Evolutionary conservation across 2,797 vertebrate species (phyloP).

Genomic region (Poecilia picta): DNA sequence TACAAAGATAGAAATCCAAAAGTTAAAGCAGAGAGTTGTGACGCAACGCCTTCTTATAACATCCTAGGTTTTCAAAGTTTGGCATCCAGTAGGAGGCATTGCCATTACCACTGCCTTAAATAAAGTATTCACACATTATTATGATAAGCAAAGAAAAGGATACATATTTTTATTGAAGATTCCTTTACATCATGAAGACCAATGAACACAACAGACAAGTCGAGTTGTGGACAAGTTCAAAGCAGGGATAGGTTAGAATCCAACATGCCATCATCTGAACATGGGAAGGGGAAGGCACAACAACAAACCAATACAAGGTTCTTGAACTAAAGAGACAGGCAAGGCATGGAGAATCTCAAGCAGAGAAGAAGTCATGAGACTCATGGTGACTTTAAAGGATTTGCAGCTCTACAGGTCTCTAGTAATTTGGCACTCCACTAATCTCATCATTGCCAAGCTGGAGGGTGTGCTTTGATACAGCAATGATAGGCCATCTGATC

Average conservation of each 20-base stretch:
- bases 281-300: neutral
- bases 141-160: conserved; percentile 2
- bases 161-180: conserved; percentile 12
- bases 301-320: neutral
- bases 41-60: neutral
- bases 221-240: neutral
- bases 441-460: neutral
- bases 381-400: neutral
- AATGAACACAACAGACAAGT: neutral
- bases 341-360: neutral
- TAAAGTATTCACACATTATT: neutral
- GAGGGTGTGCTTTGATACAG: neutral
- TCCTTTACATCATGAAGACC: neutral
- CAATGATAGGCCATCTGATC: neutral
- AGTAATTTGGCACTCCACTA: neutral
- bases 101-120: conserved; percentile 8
- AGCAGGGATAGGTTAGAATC: neutral
- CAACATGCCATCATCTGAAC: conserved; percentile 1
- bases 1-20: conserved; percentile 14
- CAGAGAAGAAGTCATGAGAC: neutral
- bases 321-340: neutral
- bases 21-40: conserved; percentile 1
- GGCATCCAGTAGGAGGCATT: conserved; percentile 3
- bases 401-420: neutral
- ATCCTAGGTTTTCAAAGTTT: conserved; percentile 10